Base-by-base conservation (phyloP, 2,797 vertebrate genomes). In the Poecilia gillii region DNA sequence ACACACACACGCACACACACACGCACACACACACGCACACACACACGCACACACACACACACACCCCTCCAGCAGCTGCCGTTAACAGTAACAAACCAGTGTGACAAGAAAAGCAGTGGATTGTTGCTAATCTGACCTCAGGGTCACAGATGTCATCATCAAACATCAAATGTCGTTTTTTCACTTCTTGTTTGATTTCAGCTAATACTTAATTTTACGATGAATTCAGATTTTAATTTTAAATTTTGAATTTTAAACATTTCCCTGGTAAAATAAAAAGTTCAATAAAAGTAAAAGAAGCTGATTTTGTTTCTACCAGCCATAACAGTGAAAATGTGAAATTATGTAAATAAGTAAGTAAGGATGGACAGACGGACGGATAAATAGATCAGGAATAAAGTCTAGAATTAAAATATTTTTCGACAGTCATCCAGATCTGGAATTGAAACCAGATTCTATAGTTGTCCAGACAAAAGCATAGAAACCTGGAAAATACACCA, bases 41-140 rank as follows among this genome's bases (percentile, higher is more conserved):
- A 31, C 13, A 72, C 53, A 4, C 41, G 73, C 39, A 75, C 81
- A 74, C 33, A 1, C 76, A 16, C 4, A 47, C 46, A 6, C 47
- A 49, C 16, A 81, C 75, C 84, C 78, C 75, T 75, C 59, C 78
- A 51, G 49, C 49, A 51, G 20, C 49, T 8, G 49, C 23, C 49
- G 20, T 9, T 25, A 51, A 23, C 2, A 3, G 20, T 23, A 51
- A 82, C 51, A 66, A 77, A 79, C 74, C 78, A 43, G 80, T 14
- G 9, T 0, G 8, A 39, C 41, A 18, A 4, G n/a, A 59, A n/a
- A n/a, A 28, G 25, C 73, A 28, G 51, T 33, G 13, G 39, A n/a
- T n/a, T 28, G 57, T 47, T 46, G 6, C 66, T 41, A 36, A 66
- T 80, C 57, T 70, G 39, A 79, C 74, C 18, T 39, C 18, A 23